Evolutionary conservation across 2,113 vertebrate genomes (phyloP).

Genomic region (Brienomyrus brachyistius): DNA sequence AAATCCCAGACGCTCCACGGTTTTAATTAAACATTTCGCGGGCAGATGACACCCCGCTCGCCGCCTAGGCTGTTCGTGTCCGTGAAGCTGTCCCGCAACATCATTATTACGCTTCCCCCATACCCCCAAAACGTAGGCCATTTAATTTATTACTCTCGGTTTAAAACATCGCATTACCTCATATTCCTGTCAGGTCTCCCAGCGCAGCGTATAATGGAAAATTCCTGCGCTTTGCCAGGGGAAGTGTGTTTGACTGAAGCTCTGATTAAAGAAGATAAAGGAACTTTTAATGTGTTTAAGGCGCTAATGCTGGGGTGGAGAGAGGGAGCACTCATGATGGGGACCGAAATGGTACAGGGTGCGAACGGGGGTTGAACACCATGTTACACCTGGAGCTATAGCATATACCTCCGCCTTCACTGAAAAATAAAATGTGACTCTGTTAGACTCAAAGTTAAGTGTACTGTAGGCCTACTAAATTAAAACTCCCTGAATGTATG

Average conservation of each 20-base stretch:
- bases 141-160: constrained; percentile 26
- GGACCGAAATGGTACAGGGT: neutral
- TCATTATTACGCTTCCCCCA: constrained; percentile 3
- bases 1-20: neutral
- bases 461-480: neutral
- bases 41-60: neutral
- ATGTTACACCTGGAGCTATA: constrained; percentile 15
- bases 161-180: constrained; percentile 33
- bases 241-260: constrained; percentile 16
- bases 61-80: neutral
- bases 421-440: neutral
- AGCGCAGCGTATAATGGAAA: constrained; percentile 31
- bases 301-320: neutral
- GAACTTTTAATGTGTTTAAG: constrained; percentile 24
- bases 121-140: constrained; percentile 10
- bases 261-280: constrained; percentile 31
- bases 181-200: constrained; percentile 30
- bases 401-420: neutral
- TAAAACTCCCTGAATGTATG: neutral
- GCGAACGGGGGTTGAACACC: neutral
- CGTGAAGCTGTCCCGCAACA: neutral
- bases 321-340: constrained; percentile 2
- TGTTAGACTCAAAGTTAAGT: neutral
- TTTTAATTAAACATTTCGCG: neutral
- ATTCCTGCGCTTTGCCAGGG: constrained; percentile 13